These are phyloP conservation scores for Ceyx melanurus DNA, from an alignment of 2,113 vertebrate genomes.

Conservation along the genomic window DNA sequence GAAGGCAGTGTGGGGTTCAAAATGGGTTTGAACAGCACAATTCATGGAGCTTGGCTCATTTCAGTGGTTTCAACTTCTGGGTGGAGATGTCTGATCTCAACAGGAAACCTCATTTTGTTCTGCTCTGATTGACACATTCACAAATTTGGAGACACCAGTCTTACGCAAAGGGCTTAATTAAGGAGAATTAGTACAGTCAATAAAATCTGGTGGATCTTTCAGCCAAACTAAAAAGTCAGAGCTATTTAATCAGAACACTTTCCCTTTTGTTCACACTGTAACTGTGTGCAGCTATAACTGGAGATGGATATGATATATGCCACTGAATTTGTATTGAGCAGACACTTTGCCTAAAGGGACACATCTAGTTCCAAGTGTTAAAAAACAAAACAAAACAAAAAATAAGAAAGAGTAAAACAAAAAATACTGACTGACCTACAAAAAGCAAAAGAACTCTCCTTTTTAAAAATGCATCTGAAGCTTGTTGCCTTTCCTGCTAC, in stretches of 20 bases:
- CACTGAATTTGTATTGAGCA: neutral
- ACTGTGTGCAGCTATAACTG: neutral
- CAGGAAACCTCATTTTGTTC: neutral
- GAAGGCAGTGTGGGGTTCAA: neutral
- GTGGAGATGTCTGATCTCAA: neutral
- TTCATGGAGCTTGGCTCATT: neutral
- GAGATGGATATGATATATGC: neutral
- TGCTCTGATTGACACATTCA: neutral
- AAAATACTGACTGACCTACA: neutral
- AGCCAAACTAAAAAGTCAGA: neutral
- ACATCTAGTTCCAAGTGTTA: neutral
- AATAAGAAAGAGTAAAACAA: neutral
- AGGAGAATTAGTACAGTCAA: neutral
- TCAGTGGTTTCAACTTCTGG: neutral
- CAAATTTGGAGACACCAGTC: neutral
- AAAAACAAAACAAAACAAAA: neutral
- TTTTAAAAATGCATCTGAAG: neutral
- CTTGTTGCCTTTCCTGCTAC: neutral
- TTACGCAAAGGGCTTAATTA: neutral
- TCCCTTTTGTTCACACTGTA: neutral
- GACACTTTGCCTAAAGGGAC: neutral
- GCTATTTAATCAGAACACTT: neutral
- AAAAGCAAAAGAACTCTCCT: neutral
- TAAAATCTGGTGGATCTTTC: neutral
- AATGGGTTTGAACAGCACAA: neutral